Evolutionary conservation across 2,797 vertebrate genomes (phyloP), one percentile per base, ranked within the genome.

Genomic region (Saxicola maurus): DNA sequence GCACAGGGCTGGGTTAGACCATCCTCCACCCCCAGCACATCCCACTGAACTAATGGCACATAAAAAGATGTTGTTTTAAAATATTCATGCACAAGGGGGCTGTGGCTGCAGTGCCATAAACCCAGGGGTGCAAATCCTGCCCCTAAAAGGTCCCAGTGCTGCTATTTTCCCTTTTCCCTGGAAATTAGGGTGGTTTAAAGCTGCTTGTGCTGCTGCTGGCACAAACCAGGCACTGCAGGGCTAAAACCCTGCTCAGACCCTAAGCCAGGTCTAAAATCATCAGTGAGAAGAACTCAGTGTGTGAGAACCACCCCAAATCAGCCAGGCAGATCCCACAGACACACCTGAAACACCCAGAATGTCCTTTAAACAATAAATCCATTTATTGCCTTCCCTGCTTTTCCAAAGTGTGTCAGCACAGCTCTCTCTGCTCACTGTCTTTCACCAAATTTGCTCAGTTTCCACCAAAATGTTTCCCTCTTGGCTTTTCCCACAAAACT

Each of bases 221-320:
- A 40, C 40, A 51, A 53, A 40, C 6, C 17, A 23, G 55, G 6
- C 52, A 20, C 33, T 68, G 65, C 37, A 27, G 17, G 25, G 30
- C 3, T 27, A 21, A 60, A 89, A 37, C 28, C 60, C 78, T 8
- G 30, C 52, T 61, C 59, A 59, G 51, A 35, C 10, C 49, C 18
- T 40, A n/a, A 53, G 19, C 30, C 59, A 53, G 52, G 11, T 14
- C 28, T 67, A 43, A 85, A 78, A 56, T 7, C 45, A 43, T 27
- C 48, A 6, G 4, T 4, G 53, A 48, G 23, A 38, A 31, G 28
- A 11, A 1, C 3, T 62, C 16, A 4, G 20, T 0, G 14, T 17
- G 28, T 31, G 38, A 57, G 9, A 31, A 21, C 3, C 45, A 37
- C 38, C 56, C 48, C 42, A n/a, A 13, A 24, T 2, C 38, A 2